Base-by-base conservation (phyloP, 37 sponge, comb jelly and placozoan species). In the Aplysina aerophoba region DNA sequence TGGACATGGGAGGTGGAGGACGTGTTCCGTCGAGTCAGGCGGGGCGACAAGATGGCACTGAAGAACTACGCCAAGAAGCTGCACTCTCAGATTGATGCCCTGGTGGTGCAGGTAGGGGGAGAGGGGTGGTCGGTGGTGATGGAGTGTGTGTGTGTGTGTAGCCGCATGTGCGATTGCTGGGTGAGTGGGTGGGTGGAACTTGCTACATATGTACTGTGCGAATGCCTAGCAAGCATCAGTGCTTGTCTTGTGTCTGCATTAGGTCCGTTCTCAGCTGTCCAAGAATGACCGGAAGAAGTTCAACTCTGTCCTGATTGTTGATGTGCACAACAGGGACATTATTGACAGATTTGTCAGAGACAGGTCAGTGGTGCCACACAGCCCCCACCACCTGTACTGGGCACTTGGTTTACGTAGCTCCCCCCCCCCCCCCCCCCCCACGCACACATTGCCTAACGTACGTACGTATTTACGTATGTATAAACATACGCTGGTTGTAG, bases 1-100 rank as follows among this genome's bases (percentile, higher is more conserved):
- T 99, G 99, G 99, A 99, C 97, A 13, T 99, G 99, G 99, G 99
- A 99, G 81, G 99, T 99, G 60, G 99, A 99, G 81, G 99, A 99
- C 84, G 97, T 97, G 79, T 99, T 99, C 83, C 68, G 77, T 31
- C 97, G 97, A 64, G 96, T 99, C 73, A 99, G 93, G 91, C 97
- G 92, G 68, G 99, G 99, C 73, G 99, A 99, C 91, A 99, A 99
- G 61, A 93, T 97, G 94, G 99, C 86, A 33, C 91, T 99, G 95
- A 99, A 99, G 87, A 93, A 89, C 82, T 99, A 99, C 82, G 68
- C 94, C 85, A 96, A 91, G 87, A 99, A 97, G 80, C 94, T 97
- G 41, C 97, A 97, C 81, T 59, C 74, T 0, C 99, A 99, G 84
- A 97, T 99, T 80, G 91, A 95, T 58, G 94, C 89, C 69, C 82